Conservation (phyloP, 37 sponge, comb jelly and placozoan genomes). For the Tethya wilhelma region DNA sequence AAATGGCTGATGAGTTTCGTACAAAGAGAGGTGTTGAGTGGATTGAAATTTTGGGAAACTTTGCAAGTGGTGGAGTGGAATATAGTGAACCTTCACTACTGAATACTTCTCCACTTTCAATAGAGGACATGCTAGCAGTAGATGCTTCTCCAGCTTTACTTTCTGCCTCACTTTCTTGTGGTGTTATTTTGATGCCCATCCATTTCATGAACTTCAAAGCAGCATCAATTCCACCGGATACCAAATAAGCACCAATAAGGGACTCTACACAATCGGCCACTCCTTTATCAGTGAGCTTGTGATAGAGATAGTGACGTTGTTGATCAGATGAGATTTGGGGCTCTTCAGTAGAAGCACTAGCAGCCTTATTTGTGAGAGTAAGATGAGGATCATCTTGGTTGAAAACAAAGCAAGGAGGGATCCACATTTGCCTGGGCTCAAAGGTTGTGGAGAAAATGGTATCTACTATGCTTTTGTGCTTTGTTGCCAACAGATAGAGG, state of each 20-base stretch:
- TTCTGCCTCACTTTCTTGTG: background rate
- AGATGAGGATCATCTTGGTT: background rate
- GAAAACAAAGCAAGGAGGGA: conserved; percentile 59
- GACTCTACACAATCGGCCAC: conserved; percentile 94
- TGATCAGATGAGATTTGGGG: background rate
- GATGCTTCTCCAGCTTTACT: background rate
- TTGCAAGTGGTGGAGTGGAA: background rate
- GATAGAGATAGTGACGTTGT: conserved; percentile 37
- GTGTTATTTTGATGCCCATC: conserved; percentile 58
- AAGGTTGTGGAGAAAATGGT: conserved; percentile 33
- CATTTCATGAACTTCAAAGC: conserved; percentile 76
- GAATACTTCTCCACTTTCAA: background rate
- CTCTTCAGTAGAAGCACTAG: background rate
- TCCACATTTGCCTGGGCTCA: conserved; percentile 58
- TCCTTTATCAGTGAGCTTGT: conserved; percentile 84
- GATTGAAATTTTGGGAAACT: background rate
- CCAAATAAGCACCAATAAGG: conserved; percentile 87
- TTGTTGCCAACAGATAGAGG: conserved; percentile 67
- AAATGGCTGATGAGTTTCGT: conserved; percentile 5
- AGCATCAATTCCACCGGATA: conserved; percentile 79
- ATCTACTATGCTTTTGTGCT: conserved; percentile 20
- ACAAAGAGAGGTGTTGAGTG: background rate
- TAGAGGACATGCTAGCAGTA: background rate
- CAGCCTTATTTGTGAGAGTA: background rate
- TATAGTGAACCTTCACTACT: background rate